Evolutionary conservation across 1,140 invertebrate genomes (phyloP).

Genomic region (Saccostrea cuccullata): DNA sequence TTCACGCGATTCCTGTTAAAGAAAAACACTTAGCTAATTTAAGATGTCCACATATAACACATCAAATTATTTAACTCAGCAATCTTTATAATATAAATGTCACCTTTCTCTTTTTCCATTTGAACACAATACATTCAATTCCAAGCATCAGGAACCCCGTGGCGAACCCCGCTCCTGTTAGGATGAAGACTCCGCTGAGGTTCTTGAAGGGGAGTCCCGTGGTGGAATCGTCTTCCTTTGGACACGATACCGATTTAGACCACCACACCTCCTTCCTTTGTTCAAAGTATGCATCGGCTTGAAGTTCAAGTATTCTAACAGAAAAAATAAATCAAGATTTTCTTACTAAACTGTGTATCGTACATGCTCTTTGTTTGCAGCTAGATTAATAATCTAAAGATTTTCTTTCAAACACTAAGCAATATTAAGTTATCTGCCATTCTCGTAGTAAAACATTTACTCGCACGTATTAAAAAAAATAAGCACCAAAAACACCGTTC

Average conservation of each 20-base stretch:
- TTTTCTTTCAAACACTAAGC: no score
- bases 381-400: no score
- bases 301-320: conserved; percentile 92
- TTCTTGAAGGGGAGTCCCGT: conserved; percentile 36
- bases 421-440: no score
- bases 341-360: no score
- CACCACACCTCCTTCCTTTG: conserved; percentile 98
- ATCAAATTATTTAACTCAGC: no score
- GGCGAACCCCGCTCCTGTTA: conserved; percentile 21
- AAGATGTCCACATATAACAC: no score
- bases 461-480: no score
- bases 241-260: conserved; percentile 82
- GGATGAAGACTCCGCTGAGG: conserved; percentile 38
- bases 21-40: background rate
- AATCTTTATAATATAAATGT: background rate
- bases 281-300: conserved; percentile 94
- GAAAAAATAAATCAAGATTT: background rate
- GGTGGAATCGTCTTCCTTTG: conserved; percentile 41
- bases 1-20: background rate
- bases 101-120: conserved; percentile 23
- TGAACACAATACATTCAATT: conserved; percentile 33
- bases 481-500: no score
- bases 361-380: background rate
- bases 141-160: conserved; percentile 35
- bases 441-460: no score